A percentile compares a stretch with the other conserved stretches of the same genome.
phyloP scores from a whole-genome alignment of 2,888 invertebrate species.

The Selenia dentaria region DNA sequence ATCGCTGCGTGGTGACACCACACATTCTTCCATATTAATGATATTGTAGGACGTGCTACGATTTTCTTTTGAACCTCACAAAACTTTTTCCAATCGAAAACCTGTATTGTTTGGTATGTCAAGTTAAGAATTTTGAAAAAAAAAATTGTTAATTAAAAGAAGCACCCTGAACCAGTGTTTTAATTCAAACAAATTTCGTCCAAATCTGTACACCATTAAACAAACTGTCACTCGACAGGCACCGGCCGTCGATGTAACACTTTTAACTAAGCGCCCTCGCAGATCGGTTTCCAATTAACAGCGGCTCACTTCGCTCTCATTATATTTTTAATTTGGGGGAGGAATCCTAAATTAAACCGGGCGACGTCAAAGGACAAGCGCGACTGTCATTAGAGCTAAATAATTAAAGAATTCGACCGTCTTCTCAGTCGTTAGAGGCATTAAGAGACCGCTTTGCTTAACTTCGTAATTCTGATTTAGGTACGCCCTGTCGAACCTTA shows the following conservation, averaged over 20 bases:
- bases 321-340: constrained; percentile 85
- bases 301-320: constrained; percentile 77
- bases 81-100: not conserved
- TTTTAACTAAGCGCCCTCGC: constrained; percentile 59
- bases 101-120: not conserved
- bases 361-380: constrained; percentile 81
- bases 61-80: too few species aligned
- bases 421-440: constrained; percentile 75
- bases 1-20: too few species aligned
- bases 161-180: constrained; percentile 1
- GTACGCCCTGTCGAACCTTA: constrained; percentile 41
- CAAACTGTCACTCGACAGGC: constrained; percentile 36
- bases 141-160: constrained; percentile 15
- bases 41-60: too few species aligned
- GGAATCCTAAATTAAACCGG: constrained; percentile 81
- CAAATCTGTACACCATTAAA: constrained; percentile 33
- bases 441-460: constrained; percentile 68
- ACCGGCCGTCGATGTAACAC: constrained; percentile 45
- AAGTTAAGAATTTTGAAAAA: constrained; percentile 7
- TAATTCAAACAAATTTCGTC: constrained; percentile 11
- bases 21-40: too few species aligned
- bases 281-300: constrained; percentile 85
- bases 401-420: constrained; percentile 83
- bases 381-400: constrained; percentile 81
- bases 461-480: constrained; percentile 75